Conservation (phyloP, 1,140 invertebrate genomes). For the Drosophila azteca region DNA sequence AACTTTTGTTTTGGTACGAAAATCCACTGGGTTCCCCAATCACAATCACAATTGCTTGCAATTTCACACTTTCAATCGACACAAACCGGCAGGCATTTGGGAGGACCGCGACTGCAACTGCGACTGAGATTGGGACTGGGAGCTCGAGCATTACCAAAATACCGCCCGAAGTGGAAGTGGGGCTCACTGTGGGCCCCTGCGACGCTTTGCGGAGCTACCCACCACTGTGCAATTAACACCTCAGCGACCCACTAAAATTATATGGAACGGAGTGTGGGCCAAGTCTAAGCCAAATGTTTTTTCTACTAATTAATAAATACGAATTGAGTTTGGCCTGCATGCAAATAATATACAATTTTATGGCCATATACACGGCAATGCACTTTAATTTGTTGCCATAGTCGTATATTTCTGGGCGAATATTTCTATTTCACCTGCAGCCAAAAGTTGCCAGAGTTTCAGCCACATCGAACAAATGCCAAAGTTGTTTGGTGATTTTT, state of each 20-base stretch:
- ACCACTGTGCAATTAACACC: constrained; percentile 80
- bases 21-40: constrained; percentile 54
- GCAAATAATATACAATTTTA: constrained; percentile 73
- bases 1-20: constrained; percentile 22
- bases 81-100: constrained; percentile 48
- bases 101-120: constrained; percentile 3
- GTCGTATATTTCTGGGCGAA: constrained; percentile 49
- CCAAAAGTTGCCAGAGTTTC: constrained; percentile 3
- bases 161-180: constrained; percentile 12
- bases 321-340: constrained; percentile 34
- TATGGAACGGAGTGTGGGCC: constrained; percentile 28
- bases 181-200: constrained; percentile 15
- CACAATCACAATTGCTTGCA: constrained; percentile 79
- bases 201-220: constrained; percentile 14
- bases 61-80: constrained; percentile 79
- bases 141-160: constrained; percentile 36
- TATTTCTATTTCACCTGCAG: constrained; percentile 73
- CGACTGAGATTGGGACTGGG: too few species aligned
- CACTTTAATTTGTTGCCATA: constrained; percentile 67
- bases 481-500: constrained; percentile 26
- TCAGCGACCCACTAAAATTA: constrained; percentile 69
- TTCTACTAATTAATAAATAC: constrained; percentile 77
- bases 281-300: constrained; percentile 29
- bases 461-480: not conserved
- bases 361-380: constrained; percentile 64